Base-by-base conservation (phyloP, 2,888 invertebrate species). In the Drosophila fungiperda region DNA sequence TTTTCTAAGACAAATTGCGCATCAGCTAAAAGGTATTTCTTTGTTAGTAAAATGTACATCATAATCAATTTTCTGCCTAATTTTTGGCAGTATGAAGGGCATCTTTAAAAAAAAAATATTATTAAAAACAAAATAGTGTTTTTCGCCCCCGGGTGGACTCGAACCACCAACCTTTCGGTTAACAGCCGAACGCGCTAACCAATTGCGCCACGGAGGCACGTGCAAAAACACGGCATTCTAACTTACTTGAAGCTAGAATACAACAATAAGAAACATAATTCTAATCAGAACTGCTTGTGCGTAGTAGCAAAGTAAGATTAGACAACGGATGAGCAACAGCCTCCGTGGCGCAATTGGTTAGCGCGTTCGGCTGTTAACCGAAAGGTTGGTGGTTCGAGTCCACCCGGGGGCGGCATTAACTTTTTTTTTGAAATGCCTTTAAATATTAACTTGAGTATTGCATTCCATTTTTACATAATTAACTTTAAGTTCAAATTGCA, bases 301-400 rank as follows among this genome's bases (percentile, higher is more conserved):
- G 15, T 26, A 49, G 49, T 49, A 26, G 26, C 49, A 49, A 49
- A 49, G 26, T 49, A 26, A 49, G 49, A 49, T 49, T 49, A 17
- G 49, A 17, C 49, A 26, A 0, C 1, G 0, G 0, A 0, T 0
- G 9, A 3, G 9, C 17, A 49, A 26, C 26, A 1, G 23, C 93
- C 93, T 93, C 92, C 96, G 97, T 97, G 97, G 97, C 97, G 97
- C 97, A 97, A 97, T 97, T 93, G 97, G 97, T 95, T 97, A 97
- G 97, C 97, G 97, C 97, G 97, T 97, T 97, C 97, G 97, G 97
- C 97, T 97, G 97, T 97, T 97, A 97, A 97, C 97, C 97, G 97
- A 97, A 97, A 97, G 97, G 97, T 97, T 97, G 97, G 97, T 97
- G 97, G 97, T 97, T 97, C 97, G 96, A 97, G 97, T 96, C 97